These are phyloP conservation scores for Suncus etruscus DNA, from an alignment of 2,113 vertebrate genomes.

Conservation along the genomic window DNA sequence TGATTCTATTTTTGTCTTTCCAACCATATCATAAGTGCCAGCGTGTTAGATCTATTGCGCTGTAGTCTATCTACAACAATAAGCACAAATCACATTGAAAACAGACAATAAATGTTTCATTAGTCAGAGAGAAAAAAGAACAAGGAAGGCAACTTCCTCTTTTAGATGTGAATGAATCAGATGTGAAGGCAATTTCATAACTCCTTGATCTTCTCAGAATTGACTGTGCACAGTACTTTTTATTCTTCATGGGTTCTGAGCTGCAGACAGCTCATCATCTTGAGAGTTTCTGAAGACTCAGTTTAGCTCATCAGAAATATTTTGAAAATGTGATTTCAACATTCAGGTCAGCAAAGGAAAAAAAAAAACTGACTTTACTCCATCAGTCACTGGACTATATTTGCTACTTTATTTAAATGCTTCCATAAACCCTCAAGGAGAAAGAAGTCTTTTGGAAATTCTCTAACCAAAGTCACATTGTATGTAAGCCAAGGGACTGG, in stretches of 20 bases:
- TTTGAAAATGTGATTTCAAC: conserved; percentile 1
- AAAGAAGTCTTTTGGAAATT: neutral
- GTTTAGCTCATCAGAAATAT: neutral
- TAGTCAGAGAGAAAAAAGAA: neutral
- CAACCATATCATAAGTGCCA: neutral
- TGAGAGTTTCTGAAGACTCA: neutral
- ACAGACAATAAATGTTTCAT: neutral
- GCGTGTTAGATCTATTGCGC: neutral
- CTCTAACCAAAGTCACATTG: conserved; percentile 50
- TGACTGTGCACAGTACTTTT: neutral
- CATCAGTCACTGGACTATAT: neutral
- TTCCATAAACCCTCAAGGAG: neutral
- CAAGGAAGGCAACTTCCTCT: neutral
- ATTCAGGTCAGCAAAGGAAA: neutral
- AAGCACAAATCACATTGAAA: neutral
- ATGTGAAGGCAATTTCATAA: neutral
- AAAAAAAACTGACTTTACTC: neutral
- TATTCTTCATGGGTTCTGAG: neutral
- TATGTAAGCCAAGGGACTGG: conserved; percentile 16
- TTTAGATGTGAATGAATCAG: conserved; percentile 7
- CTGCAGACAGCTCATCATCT: neutral
- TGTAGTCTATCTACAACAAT: neutral
- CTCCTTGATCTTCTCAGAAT: neutral
- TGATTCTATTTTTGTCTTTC: conserved; percentile 2
- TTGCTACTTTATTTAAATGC: neutral